Conservation (phyloP, 2,797 vertebrate species). For the Natrix natrix region DNA sequence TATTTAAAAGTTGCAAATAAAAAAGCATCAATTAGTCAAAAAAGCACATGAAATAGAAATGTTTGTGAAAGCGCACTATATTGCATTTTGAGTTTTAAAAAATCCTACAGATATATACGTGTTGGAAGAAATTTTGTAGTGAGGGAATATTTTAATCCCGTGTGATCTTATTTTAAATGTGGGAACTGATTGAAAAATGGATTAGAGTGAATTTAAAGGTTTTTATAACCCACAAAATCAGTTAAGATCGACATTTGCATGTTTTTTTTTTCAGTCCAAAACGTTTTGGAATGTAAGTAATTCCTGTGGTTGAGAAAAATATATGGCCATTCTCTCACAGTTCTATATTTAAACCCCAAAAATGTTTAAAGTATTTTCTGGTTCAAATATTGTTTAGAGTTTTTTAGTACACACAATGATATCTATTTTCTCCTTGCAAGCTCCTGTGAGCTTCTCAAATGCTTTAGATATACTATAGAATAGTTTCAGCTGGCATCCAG, state of each 20-base stretch:
- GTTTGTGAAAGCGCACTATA: not conserved
- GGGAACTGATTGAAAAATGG: not conserved
- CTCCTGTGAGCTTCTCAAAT: slow-evolving; percentile 29
- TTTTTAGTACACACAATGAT: slow-evolving; percentile 2
- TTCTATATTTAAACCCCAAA: slow-evolving; percentile 7
- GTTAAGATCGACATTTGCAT: not conserved
- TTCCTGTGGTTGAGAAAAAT: not conserved
- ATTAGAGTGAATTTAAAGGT: not conserved
- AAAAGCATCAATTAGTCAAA: not conserved
- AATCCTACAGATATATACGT: not conserved
- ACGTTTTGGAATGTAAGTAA: slow-evolving; percentile 28
- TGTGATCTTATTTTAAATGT: not conserved
- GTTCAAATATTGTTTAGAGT: slow-evolving; percentile 1
- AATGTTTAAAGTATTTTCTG: slow-evolving; percentile 6
- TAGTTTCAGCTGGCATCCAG: slow-evolving; percentile 6
- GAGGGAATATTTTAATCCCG: not conserved
- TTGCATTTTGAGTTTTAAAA: not conserved
- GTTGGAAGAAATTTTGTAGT: not conserved
- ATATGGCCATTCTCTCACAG: slow-evolving; percentile 6
- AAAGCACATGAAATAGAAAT: not conserved
- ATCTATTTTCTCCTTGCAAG: slow-evolving; percentile 1
- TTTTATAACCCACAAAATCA: not conserved
- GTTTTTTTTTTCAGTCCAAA: not conserved
- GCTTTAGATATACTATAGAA: slow-evolving; percentile 18
- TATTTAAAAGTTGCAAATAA: not conserved